Base-by-base conservation (phyloP, 2,888 invertebrate genomes). In the Axea sp. region DNA sequence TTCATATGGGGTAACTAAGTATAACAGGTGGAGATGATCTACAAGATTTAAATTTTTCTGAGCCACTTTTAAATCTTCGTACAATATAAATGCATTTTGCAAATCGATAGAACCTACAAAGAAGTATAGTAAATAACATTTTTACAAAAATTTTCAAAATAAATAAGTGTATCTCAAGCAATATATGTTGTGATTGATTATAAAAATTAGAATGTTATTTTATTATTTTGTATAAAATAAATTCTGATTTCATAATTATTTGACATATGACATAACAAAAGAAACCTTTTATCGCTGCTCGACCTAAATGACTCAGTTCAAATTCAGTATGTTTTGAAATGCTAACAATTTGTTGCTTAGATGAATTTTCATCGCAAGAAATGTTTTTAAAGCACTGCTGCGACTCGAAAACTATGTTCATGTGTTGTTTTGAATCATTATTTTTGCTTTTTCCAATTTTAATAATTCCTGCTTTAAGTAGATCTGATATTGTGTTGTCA, bases 11-110 rank as follows among this genome's bases (percentile, higher is more conserved):
- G 96, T 94, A 57, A 97, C 93, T 22, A 98, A 89, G 88, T 95
- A 97, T 47, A 98, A 88, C 11, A 99, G 89, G 88, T 99, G 98
- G 26, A 97, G 90, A 82, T 93, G 91, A 77, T 94, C 94, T 79
- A 92, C 88, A 39, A 98, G 89, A 7, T 97, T 94, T 59, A 98
- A 88, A 41, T 93, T 92, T 41, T 90, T 89, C 76, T 95, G 92
- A 0, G 96, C 96, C 51, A 87, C 85, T 72, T 90, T 89, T 68
- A 98, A 88, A 84, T 97, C 97, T 3, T 89, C 88, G 78, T 94
- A 92, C n/a, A 98, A 88, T 75, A 90, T 89, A 77, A 91, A 90
- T 0, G 96, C 94, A 43, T 90, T 89, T 6, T 91, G 88, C 41
- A 96, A 89, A 76, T 95, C 94, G 76, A 98, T 91, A 64, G 94